Percentiles rank a stretch among this genome's conserved stretches.
phyloP scores from a whole-genome alignment of 2,113 vertebrate species.

The Tympanuchus pallidicinctus region DNA sequence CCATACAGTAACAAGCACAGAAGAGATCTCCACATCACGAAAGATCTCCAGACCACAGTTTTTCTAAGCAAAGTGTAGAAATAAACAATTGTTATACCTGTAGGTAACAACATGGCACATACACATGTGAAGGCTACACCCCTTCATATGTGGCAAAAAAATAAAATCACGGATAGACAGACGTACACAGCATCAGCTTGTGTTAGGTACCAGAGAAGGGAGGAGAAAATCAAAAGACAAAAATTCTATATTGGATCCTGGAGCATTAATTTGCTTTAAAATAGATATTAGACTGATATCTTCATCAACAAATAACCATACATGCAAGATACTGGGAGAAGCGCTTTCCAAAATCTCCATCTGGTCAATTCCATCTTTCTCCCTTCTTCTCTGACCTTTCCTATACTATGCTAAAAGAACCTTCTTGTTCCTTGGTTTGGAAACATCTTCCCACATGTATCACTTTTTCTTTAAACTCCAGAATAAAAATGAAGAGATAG shows the following conservation, averaged over 20 bases:
- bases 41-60: not conserved
- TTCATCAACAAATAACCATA: not conserved
- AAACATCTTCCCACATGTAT: slow-evolving; percentile 33
- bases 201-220: not conserved
- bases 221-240: not conserved
- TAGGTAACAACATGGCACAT: not conserved
- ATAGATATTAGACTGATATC: not conserved
- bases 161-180: no score
- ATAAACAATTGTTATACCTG: not conserved
- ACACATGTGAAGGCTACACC: not conserved
- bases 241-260: not conserved
- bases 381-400: slow-evolving; percentile 50
- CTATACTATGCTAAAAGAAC: slow-evolving; percentile 13
- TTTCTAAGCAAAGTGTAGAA: not conserved
- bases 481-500: slow-evolving; percentile 12
- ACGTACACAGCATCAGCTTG: not conserved
- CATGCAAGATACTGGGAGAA: not conserved
- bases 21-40: not conserved
- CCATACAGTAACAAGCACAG: not conserved
- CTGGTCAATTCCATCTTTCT: not conserved
- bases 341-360: not conserved
- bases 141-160: not conserved
- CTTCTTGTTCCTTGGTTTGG: slow-evolving; percentile 29
- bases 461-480: slow-evolving; percentile 2
- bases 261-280: not conserved